Evolutionary conservation across 2,797 vertebrate species (phyloP), one percentile per base, ranked within the genome.

Genomic region (Brachymystax lenok): DNA sequence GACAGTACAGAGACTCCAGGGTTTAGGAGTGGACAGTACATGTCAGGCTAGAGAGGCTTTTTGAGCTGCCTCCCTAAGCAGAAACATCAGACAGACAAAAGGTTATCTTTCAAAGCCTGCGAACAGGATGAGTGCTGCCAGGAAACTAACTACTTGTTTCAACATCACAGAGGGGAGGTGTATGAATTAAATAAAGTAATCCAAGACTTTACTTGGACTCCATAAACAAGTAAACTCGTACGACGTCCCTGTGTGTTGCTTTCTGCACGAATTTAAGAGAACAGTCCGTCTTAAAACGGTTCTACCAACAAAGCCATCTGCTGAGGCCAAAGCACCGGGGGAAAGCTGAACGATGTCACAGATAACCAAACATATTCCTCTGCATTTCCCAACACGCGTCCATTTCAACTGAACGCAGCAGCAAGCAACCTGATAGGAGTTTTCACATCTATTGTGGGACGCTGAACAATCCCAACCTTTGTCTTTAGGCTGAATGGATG

Each of bases 391-490:
- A 4, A 24, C 24, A 46, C 40, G 21, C 3, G 12, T 21, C 3
- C 21, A 27, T 6, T 2, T 61, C 7, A 61, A 24, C 56, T 21
- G n/a, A 21, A 19, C 0, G 40, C 40, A 46, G 40, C 40, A 10
- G 56, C 7, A 61, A 21, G 6, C 59, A 1, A 13, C 59, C 24
- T 10, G 2, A 63, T 63, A 50, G 75, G 80, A 13, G 59, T 33
- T 74, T 19, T 6, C 30, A 63, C 69, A 79, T 75, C 82, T 78
- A 74, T 51, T 71, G 61, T 63, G 54, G 59, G 59, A 27, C 21
- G 76, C 73, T 6, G 6, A 54, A 73, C 69, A 83, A 86, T 75
- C 73, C 70, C 7, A 71, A 71, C 71, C 61, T 82, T 85, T 86
- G 82, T 84, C 71, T 66, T 46, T 46, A 46, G 40, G 10, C 40